Evolutionary conservation across 2,113 vertebrate species (phyloP), one percentile per base, ranked within the genome.

Genomic region (Cinclus mexicanus): DNA sequence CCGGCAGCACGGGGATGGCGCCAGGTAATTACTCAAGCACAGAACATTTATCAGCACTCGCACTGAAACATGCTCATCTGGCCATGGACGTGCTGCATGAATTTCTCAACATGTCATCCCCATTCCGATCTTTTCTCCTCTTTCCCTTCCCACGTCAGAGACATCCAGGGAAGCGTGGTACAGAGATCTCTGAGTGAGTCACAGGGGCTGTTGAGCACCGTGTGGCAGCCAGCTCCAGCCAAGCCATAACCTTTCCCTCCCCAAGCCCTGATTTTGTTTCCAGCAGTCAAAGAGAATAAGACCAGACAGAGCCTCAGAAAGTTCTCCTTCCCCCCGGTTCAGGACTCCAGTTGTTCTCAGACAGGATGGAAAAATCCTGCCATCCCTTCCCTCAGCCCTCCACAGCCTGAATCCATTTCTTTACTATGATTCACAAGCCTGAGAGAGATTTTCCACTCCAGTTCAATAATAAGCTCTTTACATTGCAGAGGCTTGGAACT

Each of bases 391-490:
- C 96, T 90, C 91, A 93, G 83, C 87, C 88, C 35, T 83, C 60
- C 90, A 52, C 79, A 91, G 97, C 95, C 96, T 92, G 92, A 96
- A 95, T 41, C 78, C 11, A 65, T 96, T 93, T 96, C 94, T 97
- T 94, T 52, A 72, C 81, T 88, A 56, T 98, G 97, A 98, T 96
- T 98, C 98, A 98, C 65, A 94, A 94, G 91, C 81, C 87, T 33
- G 82, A 97, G 95, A 95, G 95, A 95, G 95, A 97, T 98, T 98
- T 98, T 97, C 97, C 97, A 97, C 96, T 97, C 96, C 88, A 91
- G 68, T 81, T 95, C 95, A 89, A 95, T 95, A 97, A 97, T 75
- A 50, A 90, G 64, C 87, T 95, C 94, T 87, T 91, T 46, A 85
- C 59, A 14, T 47, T 56, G 63, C 35, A 70, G 49, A 90, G 87